Evolutionary conservation across 1,140 invertebrate species (phyloP), one percentile per base, ranked within the genome.

Genomic region (Nephila pilipes): DNA sequence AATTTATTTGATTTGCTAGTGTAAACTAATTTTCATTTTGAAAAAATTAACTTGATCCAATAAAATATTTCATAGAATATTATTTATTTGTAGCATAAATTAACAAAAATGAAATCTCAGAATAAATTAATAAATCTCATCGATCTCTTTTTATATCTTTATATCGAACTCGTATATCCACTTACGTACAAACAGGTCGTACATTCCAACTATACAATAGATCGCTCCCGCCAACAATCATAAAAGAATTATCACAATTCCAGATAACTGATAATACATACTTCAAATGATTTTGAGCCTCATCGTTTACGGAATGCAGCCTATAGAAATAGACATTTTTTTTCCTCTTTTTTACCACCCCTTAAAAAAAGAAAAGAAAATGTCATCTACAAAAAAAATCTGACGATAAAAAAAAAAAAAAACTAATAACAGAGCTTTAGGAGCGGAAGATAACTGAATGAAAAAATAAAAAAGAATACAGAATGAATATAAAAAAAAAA

Each of bases 381-480:
- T 54, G 38, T 75, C 36, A 18, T 20, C 55, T 22, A n/a, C 58
- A n/a, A 65, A 87, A 87, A 46, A 63, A 87, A 36, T 58, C 75
- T 16, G 16, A 22, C 85, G 22, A 87, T 60, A 36, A 63, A 88
- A 65, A 88, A n/a, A n/a, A n/a, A n/a, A 87, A 75, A 88, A 32
- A 75, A 88, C 87, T 75, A 75, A 88, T 75, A 75, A 88, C 25
- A n/a, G 22, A 32, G 29, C 63, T 88, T 54, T 69, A 57, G 38
- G 29, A 54, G 29, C 12, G 32, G 63, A 20, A 55, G 87, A 88
- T 65, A 88, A 85, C 83, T 87, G 36, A 87, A 87, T 63, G 58
- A 60, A 60, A 75, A 81, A 83, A 63, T 3, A 65, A 60, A 85
- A 63, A 36, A 36, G 20, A 20, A 46, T 20, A 54, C 32, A 85